Evolutionary conservation across 2,888 invertebrate species (phyloP), one percentile per base, ranked within the genome.

Genomic region (Phasia obesa): DNA sequence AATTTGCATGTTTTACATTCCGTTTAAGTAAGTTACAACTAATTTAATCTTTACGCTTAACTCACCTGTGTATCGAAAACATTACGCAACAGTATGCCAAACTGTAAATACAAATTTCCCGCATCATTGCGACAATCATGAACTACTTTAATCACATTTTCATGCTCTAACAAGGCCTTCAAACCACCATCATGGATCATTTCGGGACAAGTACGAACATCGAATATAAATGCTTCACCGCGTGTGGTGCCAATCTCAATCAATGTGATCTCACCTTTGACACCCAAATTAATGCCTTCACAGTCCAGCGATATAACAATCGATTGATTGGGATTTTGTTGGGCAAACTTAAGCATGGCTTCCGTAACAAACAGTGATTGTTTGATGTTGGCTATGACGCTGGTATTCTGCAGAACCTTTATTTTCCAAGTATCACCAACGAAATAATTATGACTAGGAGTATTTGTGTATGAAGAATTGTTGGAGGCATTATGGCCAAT

Each of bases 111-210:
- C 86, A 98, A 93, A 92, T 97, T 97, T 59, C 95, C 95, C 79
- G 97, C 96, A 92, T 97, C 97, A 91, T 97, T 97, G 84, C 97
- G 94, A 89, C 97, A 98, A 90, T 98, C 98, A 90, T 98, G 98
- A 88, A 97, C 95, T 73, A 98, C 96, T 93, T 98, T 98, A 76
- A 96, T 93, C 82, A 98, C 94, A 90, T 94, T 93, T 73, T 95
- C 94, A 88, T 95, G 94, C 91, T 98, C 97, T 70, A 98, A 91
- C 60, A 98, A 92, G 82, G 93, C 94, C 89, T 95, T 95, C 21
- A 98, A 92, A 75, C 97, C 97, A 57, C 95, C 95, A 87, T 95
- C 94, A 78, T 93, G 92, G 82, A 97, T 93, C 92, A 98, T 94
- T 84, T 93, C 94, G 0, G 97, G 97, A 88, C 96, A 96, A 13